A percentile compares a stretch with the other conserved stretches of the same genome.
Conservation (phyloP, 2,113 vertebrate genomes). For the Colistium nudipinnis region DNA sequence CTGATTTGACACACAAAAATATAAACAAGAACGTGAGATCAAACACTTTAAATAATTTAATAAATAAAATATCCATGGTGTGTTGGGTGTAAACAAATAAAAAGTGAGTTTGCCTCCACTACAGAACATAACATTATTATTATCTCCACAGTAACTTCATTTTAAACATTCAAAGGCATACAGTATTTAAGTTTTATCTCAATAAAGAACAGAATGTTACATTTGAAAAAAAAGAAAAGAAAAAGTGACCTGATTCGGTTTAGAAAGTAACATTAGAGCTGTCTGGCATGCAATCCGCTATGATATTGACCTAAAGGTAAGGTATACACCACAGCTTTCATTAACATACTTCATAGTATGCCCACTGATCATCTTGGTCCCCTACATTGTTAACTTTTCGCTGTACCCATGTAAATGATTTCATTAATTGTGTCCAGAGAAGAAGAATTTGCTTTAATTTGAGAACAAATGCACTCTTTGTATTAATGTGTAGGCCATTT, state of each 20-base stretch:
- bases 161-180: slow-evolving; percentile 55
- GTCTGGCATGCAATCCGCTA: slow-evolving; percentile 58
- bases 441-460: slow-evolving; percentile 10
- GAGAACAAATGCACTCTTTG: slow-evolving; percentile 2
- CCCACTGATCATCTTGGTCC: not conserved
- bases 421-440: not conserved
- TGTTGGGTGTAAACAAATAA: slow-evolving; percentile 65
- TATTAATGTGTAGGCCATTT: not conserved
- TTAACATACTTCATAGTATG: slow-evolving; percentile 14
- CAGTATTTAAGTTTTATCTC: slow-evolving; percentile 30
- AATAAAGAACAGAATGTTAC: slow-evolving; percentile 38
- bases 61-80: slow-evolving; percentile 70
- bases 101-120: slow-evolving; percentile 43
- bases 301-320: slow-evolving; percentile 27
- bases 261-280: slow-evolving; percentile 45
- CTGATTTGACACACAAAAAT: slow-evolving; percentile 2
- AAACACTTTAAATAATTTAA: slow-evolving; percentile 76
- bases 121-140: slow-evolving; percentile 46
- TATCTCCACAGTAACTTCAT: slow-evolving; percentile 29
- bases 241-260: slow-evolving; percentile 29
- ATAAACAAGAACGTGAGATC: slow-evolving; percentile 28
- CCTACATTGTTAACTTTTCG: not conserved
- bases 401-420: not conserved
- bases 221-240: slow-evolving; percentile 20
- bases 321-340: slow-evolving; percentile 39